phyloP scores from a whole-genome alignment of 2,888 invertebrate species.

The Aleiodes testaceus region DNA sequence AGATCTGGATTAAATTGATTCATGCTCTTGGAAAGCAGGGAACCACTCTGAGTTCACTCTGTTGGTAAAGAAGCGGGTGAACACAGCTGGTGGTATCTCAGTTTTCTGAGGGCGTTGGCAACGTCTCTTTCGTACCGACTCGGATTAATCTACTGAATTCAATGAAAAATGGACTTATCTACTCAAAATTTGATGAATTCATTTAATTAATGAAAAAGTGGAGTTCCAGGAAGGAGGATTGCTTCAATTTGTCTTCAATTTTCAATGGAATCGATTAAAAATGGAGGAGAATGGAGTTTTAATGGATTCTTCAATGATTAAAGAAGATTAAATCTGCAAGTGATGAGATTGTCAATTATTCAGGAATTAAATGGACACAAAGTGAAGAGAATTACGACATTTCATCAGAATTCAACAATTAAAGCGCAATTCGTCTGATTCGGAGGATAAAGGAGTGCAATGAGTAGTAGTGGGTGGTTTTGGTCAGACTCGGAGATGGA shows the following conservation, averaged over 20 bases:
- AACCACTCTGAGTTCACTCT: constrained; percentile 98
- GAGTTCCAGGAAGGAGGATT: background rate
- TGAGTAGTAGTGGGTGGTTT: background rate
- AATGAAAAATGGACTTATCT: background rate
- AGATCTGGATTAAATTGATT: background rate
- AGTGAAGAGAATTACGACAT: too few species aligned
- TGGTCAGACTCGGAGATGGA: background rate
- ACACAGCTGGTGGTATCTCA: constrained; percentile 99
- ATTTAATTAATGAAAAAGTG: too few species aligned
- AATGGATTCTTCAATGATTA: too few species aligned
- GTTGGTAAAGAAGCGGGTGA: constrained; percentile 84
- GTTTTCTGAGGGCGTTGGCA: constrained; percentile 75
- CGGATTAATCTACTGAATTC: background rate
- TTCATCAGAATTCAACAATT: too few species aligned
- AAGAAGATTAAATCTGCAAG: too few species aligned
- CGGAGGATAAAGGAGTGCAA: background rate
- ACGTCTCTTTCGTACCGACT: constrained; percentile 30
- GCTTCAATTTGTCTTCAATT: too few species aligned
- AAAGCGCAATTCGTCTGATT: too few species aligned
- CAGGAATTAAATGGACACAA: too few species aligned
- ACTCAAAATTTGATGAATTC: too few species aligned
- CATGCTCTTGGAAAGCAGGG: constrained; percentile 84
- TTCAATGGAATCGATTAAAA: too few species aligned
- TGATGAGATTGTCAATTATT: too few species aligned
- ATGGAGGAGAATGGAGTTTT: too few species aligned